Percentiles rank a stretch among this genome's conserved stretches.
These are phyloP conservation scores for Leptocoma aspasia DNA, from an alignment of 2,113 vertebrate species.

Conservation along the genomic window DNA sequence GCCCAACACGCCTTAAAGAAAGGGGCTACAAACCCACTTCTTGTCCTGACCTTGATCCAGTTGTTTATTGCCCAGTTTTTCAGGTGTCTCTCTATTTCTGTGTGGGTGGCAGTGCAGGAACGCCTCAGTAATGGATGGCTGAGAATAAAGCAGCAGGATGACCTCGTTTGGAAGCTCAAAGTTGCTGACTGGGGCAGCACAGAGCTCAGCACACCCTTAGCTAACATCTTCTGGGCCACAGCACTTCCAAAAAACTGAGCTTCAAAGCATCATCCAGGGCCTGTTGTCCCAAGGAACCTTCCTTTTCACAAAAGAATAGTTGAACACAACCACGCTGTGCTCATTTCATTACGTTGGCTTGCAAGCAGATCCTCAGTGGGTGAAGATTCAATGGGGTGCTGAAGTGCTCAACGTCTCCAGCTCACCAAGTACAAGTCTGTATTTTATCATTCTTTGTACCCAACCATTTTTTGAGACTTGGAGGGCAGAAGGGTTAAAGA, in stretches of 20 bases:
- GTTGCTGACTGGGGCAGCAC: neutral
- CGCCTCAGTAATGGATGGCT: neutral
- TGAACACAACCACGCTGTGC: neutral
- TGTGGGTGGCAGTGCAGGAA: neutral
- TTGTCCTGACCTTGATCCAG: neutral
- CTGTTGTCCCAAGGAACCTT: neutral
- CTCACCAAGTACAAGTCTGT: neutral
- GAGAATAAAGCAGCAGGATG: neutral
- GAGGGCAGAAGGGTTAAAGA: slow-evolving; percentile 53
- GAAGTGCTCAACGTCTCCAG: slow-evolving; percentile 2
- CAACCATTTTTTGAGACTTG: slow-evolving; percentile 16
- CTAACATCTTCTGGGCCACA: neutral
- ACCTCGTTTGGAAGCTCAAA: neutral
- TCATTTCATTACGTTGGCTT: neutral
- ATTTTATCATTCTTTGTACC: neutral
- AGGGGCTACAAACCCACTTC: neutral
- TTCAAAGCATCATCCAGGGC: neutral
- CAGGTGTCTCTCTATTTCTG: neutral
- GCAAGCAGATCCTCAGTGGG: neutral
- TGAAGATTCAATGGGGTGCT: neutral
- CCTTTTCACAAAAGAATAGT: neutral
- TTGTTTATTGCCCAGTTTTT: neutral
- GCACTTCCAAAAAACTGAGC: neutral
- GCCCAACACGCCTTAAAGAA: neutral
- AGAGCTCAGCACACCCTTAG: neutral